These are phyloP conservation scores for Corapipo altera DNA, from an alignment of 2,113 vertebrate species.

Conservation along the genomic window DNA sequence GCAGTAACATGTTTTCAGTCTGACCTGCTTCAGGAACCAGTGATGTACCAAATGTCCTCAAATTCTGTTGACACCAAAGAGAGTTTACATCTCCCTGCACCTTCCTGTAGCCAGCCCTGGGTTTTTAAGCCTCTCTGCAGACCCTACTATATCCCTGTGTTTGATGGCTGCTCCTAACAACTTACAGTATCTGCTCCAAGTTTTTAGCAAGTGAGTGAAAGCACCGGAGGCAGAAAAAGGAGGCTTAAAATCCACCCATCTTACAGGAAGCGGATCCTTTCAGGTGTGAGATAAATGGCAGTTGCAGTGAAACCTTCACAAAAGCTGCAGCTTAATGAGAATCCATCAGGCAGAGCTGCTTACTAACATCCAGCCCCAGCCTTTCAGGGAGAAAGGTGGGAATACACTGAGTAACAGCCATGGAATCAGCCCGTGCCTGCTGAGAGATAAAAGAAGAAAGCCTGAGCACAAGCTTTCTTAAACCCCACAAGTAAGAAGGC, in stretches of 20 bases:
- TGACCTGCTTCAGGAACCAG: background rate
- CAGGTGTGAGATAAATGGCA: slow-evolving; percentile 49
- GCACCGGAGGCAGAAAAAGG: background rate
- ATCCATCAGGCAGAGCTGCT: slow-evolving; percentile 54
- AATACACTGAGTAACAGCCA: background rate
- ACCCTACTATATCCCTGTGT: background rate
- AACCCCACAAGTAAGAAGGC: background rate
- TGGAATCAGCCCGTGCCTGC: background rate
- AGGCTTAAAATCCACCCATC: slow-evolving; percentile 37
- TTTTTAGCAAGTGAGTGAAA: slow-evolving; percentile 19
- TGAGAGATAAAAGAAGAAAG: background rate
- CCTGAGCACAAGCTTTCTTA: background rate
- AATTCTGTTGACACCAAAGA: background rate
- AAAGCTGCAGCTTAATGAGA: slow-evolving; percentile 58
- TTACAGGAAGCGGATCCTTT: background rate
- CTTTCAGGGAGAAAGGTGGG: background rate
- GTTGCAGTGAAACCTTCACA: slow-evolving; percentile 22
- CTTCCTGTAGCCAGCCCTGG: background rate
- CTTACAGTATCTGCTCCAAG: background rate
- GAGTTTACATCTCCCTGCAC: background rate
- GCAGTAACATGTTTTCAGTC: background rate
- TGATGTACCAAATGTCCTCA: background rate
- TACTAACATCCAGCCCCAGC: background rate
- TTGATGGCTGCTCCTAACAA: slow-evolving; percentile 14
- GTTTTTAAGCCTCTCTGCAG: background rate